These are phyloP conservation scores for Caenorhabditis sp. DNA, from an alignment of 2,888 invertebrate genomes.

Conservation along the genomic window DNA sequence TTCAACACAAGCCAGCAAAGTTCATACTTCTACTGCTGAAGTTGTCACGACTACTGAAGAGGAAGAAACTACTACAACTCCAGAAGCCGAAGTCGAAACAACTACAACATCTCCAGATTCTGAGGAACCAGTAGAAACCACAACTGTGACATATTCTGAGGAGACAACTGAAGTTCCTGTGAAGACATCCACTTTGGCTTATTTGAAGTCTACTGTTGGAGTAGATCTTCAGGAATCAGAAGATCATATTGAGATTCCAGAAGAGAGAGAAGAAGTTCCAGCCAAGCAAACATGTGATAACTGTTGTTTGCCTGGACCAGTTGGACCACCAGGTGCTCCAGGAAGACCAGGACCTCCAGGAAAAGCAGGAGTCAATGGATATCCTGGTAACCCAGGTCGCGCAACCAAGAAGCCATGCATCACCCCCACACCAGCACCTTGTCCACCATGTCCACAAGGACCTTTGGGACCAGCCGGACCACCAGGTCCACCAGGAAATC, in stretches of 20 bases:
- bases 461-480: conserved; percentile 31
- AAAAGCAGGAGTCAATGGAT: conserved; percentile 38
- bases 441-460: conserved; percentile 36
- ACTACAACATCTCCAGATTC: not conserved
- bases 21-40: conserved; percentile 13
- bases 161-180: not conserved
- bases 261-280: not conserved
- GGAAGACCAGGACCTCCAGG: conserved; percentile 37
- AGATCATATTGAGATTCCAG: not conserved
- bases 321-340: conserved; percentile 32
- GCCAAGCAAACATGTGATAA: conserved; percentile 18
- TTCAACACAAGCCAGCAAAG: no score
- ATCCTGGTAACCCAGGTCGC: conserved; percentile 39
- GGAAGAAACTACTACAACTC: not conserved
- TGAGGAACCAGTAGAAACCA: not conserved
- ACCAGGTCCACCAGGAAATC: conserved; percentile 37
- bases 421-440: conserved; percentile 30
- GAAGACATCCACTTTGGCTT: not conserved
- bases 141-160: no score
- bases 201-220: conserved; percentile 9
- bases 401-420: conserved; percentile 28
- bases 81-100: not conserved
- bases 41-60: conserved; percentile 6
- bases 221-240: conserved; percentile 9
- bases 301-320: conserved; percentile 35